Conservation (phyloP, 35 echinoderm and acorn worm species). For the Chiridota heheva region DNA sequence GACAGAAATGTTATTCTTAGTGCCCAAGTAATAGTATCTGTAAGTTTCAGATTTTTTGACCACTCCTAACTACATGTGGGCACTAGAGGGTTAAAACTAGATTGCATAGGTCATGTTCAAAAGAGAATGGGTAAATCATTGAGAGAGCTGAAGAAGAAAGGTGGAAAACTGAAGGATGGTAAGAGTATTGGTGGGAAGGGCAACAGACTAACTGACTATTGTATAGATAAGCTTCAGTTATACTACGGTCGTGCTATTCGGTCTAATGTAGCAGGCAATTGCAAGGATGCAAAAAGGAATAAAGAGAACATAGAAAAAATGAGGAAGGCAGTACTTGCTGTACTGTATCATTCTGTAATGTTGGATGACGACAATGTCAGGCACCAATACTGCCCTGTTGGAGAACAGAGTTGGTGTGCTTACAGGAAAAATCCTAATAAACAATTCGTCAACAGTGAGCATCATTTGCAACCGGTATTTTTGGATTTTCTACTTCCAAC, state of each 20-base stretch:
- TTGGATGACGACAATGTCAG: conserved; percentile 4
- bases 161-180: conserved; percentile 32
- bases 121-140: conserved; percentile 28
- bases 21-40: too few relatives aligned
- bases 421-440: not conserved
- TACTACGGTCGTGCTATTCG: conserved; percentile 41
- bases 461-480: conserved; percentile 14
- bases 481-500: not conserved
- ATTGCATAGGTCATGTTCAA: conserved; percentile 42
- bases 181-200: conserved; percentile 26
- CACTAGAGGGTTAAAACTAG: conserved; percentile 22
- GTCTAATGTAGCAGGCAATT: too few relatives aligned
- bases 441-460: not conserved
- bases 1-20: too few relatives aligned
- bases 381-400: conserved; percentile 15
- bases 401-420: conserved; percentile 25
- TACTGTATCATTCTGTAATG: conserved; percentile 1
- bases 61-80: too few relatives aligned
- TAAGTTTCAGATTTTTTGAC: too few relatives aligned
- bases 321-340: conserved; percentile 10
- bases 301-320: conserved; percentile 15
- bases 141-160: conserved; percentile 24
- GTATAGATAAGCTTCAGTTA: conserved; percentile 4
- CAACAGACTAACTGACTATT: conserved; percentile 21
- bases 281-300: too few relatives aligned